phyloP scores from a whole-genome alignment of 2,888 invertebrate species.

The Ephialtes manifestator region DNA sequence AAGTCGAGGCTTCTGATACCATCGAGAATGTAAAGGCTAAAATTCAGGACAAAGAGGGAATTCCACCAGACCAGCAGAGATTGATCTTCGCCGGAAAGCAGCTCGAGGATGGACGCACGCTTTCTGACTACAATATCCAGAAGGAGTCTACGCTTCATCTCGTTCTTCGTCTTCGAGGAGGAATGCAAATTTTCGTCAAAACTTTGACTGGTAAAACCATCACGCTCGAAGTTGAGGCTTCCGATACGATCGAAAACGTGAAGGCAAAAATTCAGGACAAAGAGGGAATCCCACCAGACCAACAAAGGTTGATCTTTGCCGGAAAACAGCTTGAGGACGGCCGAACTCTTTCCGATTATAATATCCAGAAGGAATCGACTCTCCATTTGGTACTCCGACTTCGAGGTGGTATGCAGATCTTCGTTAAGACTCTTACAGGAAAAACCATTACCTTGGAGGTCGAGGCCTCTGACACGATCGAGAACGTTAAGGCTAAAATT shows the following conservation, averaged over 20 bases:
- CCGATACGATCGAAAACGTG: conserved; percentile 72
- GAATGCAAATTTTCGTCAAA: conserved; percentile 72
- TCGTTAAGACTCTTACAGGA: conserved; percentile 69
- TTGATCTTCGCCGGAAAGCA: conserved; percentile 69
- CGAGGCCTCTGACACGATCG: conserved; percentile 71
- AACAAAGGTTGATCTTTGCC: conserved; percentile 70
- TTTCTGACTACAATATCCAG: conserved; percentile 70
- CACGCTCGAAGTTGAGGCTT: conserved; percentile 72
- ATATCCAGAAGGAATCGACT: conserved; percentile 71
- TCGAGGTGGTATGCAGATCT: conserved; percentile 71
- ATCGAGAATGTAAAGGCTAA: conserved; percentile 17
- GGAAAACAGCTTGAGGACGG: conserved; percentile 71
- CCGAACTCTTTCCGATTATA: conserved; percentile 68
- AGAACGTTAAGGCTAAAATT: conserved; percentile 71
- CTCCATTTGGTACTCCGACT: conserved; percentile 69
- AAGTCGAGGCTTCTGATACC: conserved; percentile 13
- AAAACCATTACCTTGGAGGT: conserved; percentile 71
- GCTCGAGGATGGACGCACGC: conserved; percentile 68
- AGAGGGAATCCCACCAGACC: conserved; percentile 72
- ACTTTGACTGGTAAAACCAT: conserved; percentile 73
- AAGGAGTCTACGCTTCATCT: conserved; percentile 72
- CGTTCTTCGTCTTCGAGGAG: conserved; percentile 70
- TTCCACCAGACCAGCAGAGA: conserved; percentile 16
- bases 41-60: conserved; percentile 25
- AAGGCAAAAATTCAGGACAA: conserved; percentile 73